Evolutionary conservation across 2,113 vertebrate genomes (phyloP), one percentile per base, ranked within the genome.

Genomic region (Hippocampus zosterae): DNA sequence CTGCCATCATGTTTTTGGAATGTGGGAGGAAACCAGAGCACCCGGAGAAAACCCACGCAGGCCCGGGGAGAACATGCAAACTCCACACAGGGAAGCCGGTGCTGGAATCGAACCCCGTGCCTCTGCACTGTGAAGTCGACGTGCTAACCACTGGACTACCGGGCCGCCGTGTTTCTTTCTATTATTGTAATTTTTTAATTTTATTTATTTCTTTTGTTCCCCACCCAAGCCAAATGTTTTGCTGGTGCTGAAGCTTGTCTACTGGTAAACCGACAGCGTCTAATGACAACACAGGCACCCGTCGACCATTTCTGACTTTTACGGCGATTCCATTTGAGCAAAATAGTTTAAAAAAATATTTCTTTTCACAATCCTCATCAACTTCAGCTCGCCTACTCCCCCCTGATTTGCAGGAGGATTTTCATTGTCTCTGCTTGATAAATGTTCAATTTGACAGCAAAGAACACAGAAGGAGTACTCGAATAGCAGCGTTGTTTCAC

Each of bases 391-490:
- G 68, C 61, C 65, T 63, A 11, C 25, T 25, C 10, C 23, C 10
- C 10, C 23, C 13, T 59, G 56, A 29, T 29, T 27, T 7, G 56
- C 56, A 29, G 29, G 9, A 57, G 56, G 25, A 59, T 52, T 21
- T 52, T 52, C 13, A 59, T 79, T 84, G 81, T 82, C 66, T 92
- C 93, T 85, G 90, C 81, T 82, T 78, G 92, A 94, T 94, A 93
- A 92, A 90, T 94, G 94, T 95, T 95, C 92, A 94, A 92, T 95
- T 95, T 94, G 82, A 77, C 85, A 88, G 88, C 56, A 89, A 86
- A 93, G 94, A 92, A 89, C 91, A 93, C 86, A 87, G 89, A 92
- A 90, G 89, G 89, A 87, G 89, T 87, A 90, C 91, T 91, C 85
- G 90, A 93, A 86, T 83, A 81, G 76, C 70, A 72, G 57, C 70